Conservation (phyloP, 1,140 invertebrate species). For the Cydia splendana region DNA sequence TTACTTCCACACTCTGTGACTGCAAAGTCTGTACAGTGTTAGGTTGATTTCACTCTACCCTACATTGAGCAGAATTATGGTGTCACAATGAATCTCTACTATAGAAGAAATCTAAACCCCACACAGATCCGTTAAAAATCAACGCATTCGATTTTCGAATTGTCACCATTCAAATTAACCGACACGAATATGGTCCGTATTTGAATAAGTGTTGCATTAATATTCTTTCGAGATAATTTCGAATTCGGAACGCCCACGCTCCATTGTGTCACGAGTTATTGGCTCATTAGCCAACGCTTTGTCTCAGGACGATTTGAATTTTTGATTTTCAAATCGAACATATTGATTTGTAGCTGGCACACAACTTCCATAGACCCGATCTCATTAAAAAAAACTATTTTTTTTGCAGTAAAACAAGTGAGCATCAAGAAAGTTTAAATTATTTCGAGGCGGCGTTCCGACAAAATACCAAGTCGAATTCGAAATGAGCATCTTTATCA, state of each 20-base stretch:
- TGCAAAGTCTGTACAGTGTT: not conserved
- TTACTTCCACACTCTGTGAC: too few relatives aligned
- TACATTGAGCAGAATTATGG: not conserved
- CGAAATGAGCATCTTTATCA: constrained; percentile 11
- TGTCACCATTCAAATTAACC: constrained; percentile 67
- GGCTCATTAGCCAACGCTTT: constrained; percentile 74
- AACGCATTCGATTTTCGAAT: constrained; percentile 29
- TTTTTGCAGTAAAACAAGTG: not conserved
- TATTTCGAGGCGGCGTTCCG: not conserved
- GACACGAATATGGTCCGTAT: constrained; percentile 72
- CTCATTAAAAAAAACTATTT: not conserved
- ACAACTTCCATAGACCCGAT: constrained; percentile 4
- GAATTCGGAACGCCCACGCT: constrained; percentile 71
- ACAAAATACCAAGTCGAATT: not conserved
- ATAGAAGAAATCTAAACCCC: not conserved
- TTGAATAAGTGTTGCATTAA: constrained; percentile 78
- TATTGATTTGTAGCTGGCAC: constrained; percentile 56
- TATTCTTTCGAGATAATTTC: constrained; percentile 77
- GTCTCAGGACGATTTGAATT: constrained; percentile 60
- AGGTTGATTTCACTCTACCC: too few relatives aligned
- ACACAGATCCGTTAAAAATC: not conserved
- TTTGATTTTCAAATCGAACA: constrained; percentile 66
- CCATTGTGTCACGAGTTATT: constrained; percentile 77
- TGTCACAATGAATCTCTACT: not conserved
- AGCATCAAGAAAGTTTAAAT: not conserved